phyloP scores from a whole-genome alignment of 2,113 vertebrate genomes.

The Leptosomus discolor region DNA sequence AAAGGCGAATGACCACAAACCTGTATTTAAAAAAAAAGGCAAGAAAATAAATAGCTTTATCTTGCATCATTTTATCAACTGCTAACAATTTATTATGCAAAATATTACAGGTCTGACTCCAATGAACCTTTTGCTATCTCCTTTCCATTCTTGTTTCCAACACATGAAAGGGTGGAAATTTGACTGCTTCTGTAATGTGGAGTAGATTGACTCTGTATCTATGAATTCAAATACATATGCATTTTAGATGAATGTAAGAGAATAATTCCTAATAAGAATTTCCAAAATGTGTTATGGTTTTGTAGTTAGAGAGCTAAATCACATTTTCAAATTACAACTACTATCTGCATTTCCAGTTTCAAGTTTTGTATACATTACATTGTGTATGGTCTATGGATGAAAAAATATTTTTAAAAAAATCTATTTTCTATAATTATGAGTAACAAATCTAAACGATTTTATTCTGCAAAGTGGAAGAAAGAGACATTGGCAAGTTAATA shows the following conservation, averaged over 20 bases:
- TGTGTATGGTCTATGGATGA: background rate
- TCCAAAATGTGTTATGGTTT: fast-evolving
- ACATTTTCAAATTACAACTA: background rate
- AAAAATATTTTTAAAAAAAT: background rate
- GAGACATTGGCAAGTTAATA: background rate
- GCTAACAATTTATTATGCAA: background rate
- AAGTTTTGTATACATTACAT: background rate
- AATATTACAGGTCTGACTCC: background rate
- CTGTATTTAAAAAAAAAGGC: conserved; percentile 19
- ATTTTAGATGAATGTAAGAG: background rate
- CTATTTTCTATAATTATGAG: background rate
- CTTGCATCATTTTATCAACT: background rate
- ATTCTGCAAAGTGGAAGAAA: background rate
- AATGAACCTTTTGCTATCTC: background rate
- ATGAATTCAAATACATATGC: background rate
- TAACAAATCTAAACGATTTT: background rate
- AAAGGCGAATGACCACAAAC: conserved; percentile 79
- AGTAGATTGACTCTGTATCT: background rate
- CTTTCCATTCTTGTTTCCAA: background rate
- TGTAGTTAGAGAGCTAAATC: background rate
- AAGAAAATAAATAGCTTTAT: background rate
- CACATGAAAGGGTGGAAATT: background rate
- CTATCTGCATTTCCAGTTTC: background rate
- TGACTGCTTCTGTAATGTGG: background rate
- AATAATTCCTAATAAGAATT: background rate